These are phyloP conservation scores for Ctenoplectra terminalis DNA, from an alignment of 1,140 invertebrate species.

Conservation along the genomic window DNA sequence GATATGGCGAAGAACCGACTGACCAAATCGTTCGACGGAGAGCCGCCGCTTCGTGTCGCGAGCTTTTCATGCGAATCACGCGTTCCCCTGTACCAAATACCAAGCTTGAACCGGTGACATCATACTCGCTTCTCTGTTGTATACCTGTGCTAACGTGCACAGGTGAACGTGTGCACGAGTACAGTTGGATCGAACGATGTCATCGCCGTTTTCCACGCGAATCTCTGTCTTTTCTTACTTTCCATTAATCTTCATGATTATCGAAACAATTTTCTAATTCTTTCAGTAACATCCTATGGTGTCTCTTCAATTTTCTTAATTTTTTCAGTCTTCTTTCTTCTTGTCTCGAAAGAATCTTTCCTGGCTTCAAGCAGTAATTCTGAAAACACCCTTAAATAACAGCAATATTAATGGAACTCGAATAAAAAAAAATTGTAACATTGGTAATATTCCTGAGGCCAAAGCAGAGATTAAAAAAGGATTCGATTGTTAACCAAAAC, in stretches of 20 bases:
- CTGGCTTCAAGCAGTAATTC: no score
- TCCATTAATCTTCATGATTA: neutral
- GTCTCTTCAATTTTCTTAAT: no score
- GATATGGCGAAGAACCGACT: slow-evolving; percentile 76
- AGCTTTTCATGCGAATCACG: slow-evolving; percentile 77
- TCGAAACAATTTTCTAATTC: neutral
- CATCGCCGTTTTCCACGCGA: neutral
- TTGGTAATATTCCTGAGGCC: neutral
- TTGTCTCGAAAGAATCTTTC: no score
- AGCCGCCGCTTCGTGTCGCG: slow-evolving; percentile 46
- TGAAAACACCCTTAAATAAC: neutral
- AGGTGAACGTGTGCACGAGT: slow-evolving; percentile 5
- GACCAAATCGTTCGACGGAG: slow-evolving; percentile 60
- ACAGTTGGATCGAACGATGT: neutral
- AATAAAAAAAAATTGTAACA: neutral
- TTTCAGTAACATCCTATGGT: neutral
- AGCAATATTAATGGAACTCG: neutral
- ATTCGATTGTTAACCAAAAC: neutral
- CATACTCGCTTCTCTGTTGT: slow-evolving; percentile 65
- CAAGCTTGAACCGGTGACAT: slow-evolving; percentile 74
- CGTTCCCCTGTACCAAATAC: slow-evolving; percentile 77
- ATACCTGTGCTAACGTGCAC: slow-evolving; percentile 23
- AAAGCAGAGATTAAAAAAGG: neutral
- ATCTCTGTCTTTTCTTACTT: neutral
- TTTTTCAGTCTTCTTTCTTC: no score